Percentiles rank a stretch among this genome's conserved stretches.
Evolutionary conservation across 1,140 invertebrate genomes (phyloP).

Genomic region (Vanessa tameamea): DNA sequence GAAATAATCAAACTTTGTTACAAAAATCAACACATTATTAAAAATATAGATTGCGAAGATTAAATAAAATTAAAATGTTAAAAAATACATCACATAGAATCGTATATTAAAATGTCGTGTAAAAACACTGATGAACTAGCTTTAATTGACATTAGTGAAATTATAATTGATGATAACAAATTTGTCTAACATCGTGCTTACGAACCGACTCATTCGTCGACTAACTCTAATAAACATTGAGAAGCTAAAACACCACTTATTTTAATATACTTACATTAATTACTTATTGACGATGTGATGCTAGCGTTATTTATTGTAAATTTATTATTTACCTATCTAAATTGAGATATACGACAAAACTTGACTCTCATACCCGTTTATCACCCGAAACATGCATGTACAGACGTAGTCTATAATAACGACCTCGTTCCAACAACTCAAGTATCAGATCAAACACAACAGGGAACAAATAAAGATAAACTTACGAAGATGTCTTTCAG

Average conservation of each 20-base stretch:
- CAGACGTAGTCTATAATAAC: constrained; percentile 45
- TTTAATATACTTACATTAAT: constrained; percentile 52
- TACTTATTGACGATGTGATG: constrained; percentile 60
- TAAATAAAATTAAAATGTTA: neutral
- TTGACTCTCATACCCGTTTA: constrained; percentile 73
- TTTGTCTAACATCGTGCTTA: constrained; percentile 72
- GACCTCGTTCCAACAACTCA: constrained; percentile 33
- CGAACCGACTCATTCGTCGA: constrained; percentile 78
- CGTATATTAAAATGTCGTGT: no score
- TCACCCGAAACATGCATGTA: constrained; percentile 63
- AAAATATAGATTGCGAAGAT: no score
- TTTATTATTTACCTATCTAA: constrained; percentile 75
- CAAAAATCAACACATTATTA: no score
- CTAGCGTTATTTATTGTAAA: constrained; percentile 74
- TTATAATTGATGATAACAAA: constrained; percentile 50
- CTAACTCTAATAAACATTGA: constrained; percentile 80
- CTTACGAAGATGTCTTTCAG: constrained; percentile 56
- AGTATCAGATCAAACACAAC: constrained; percentile 44
- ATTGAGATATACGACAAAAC: constrained; percentile 60
- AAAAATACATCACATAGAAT: no score
- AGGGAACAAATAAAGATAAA: constrained; percentile 48
- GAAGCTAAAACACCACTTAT: constrained; percentile 76
- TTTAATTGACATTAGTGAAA: constrained; percentile 33
- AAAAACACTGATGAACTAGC: constrained; percentile 12
- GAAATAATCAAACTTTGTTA: no score